Evolutionary conservation across 2,113 vertebrate genomes (phyloP), one percentile per base, ranked within the genome.

Genomic region (Mesocricetus auratus): DNA sequence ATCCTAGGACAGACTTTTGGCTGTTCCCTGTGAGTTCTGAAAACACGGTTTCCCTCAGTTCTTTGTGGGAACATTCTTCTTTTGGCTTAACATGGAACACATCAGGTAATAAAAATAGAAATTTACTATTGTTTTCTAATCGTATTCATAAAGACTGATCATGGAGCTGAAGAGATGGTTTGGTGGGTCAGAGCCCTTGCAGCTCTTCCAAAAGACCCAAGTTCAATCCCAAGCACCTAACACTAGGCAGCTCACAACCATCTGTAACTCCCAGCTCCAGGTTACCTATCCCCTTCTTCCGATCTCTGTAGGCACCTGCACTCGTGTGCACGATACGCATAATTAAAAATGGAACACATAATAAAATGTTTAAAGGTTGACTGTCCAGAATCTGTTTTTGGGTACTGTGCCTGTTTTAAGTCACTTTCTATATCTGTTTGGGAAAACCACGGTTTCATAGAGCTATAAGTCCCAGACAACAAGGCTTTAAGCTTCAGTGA

Each of bases 121-220:
- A 89, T 62, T 39, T 90, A n/a, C 26, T 69, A 24, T 71, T 73
- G 2, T 79, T 97, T 94, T 83, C 83, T 89, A 64, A 12, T 90
- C 7, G n/a, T 60, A 12, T 29, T 94, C 31, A n/a, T 89, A 45
- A 81, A 92, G 42, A 75, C 29, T 58, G 75, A 22, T 85, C 62
- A n/a, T 83, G 33, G 19, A 15, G 11, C 11, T 82, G 53, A 56
- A 56, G 31, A 82, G 78, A 82, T 58, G 79, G 33, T 39, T 58
- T 36, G 13, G 36, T 60, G n/a, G 36, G 24, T 82, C 56, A 58
- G 10, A 82, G 36, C 19, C 13, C 53, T 58, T 56, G 21, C 33
- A 58, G 21, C 22, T n/a, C 53, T 82, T 82, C 78, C 53, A 82
- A 36, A 58, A 53, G 78, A 82, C 53, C 36, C 33, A 58, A 26